Evolutionary conservation across 2,888 invertebrate genomes (phyloP), one percentile per base, ranked within the genome.

Genomic region (Lepidocyrtinus sp.): DNA sequence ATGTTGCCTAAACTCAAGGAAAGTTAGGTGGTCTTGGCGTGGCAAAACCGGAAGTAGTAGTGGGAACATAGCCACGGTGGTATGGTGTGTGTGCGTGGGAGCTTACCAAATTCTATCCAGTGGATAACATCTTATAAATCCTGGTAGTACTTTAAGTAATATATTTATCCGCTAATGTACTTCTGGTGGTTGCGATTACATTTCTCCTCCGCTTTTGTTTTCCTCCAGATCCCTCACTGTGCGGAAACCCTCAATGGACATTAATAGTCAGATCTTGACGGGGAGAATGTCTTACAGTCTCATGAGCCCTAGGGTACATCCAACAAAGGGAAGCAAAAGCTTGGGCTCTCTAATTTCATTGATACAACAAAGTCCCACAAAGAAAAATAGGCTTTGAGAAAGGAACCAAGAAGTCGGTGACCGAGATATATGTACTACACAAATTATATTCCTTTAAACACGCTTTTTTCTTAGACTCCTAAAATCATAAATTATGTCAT

Each of bases 181-280:
- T n/a, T n/a, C n/a, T 67, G 59, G 67, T 36, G 5, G n/a, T 36
- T 65, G 12, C 36, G 45, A 50, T 62, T 50, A 2, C 63, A 62
- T 15, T 62, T 46, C 63, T 25, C 36, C 75, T 73, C 50, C 22
- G 15, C 25, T 63, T 69, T 62, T 81, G 72, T 75, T 79, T 80
- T 69, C 55, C 36, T 67, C 65, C 61, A 62, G 75, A 59, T 67
- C 79, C 65, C 81, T 69, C 21, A 75, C 81, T 83, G 84, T 81
- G 84, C 83, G 71, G 69, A 82, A 83, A 85, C 82, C 83, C 76
- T 78, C 79, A 82, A 79, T 82, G 73, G 82, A 80, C 83, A 84
- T 81, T 84, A 72, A 72, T 67, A 67, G 72, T 64, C 62, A 73
- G 69, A 75, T 75, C 75, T 69, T 69, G 75, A 69, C 75, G 63